Conservation (phyloP, 2,113 vertebrate species). For the Scytalopus superciliaris region DNA sequence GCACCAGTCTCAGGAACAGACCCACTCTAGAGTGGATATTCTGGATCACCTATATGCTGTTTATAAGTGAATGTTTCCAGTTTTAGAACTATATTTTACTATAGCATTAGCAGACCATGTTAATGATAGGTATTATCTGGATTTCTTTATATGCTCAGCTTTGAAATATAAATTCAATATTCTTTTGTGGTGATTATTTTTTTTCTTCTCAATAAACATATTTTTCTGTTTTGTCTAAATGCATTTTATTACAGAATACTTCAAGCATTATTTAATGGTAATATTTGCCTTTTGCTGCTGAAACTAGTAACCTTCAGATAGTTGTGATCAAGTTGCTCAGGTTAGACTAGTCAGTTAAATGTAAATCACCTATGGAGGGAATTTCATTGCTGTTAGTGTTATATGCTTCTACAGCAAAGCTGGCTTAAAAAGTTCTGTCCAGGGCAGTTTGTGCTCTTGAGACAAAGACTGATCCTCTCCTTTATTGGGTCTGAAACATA, state of each 20-base stretch:
- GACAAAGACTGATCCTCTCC: not conserved
- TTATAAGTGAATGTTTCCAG: not conserved
- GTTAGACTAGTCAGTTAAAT: not conserved
- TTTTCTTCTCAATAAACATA: not conserved
- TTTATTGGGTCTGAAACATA: not conserved
- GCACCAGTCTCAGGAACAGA: not conserved
- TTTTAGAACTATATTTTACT: not conserved
- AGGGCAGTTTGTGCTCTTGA: not conserved
- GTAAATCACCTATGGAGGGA: not conserved
- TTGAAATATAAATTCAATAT: not conserved
- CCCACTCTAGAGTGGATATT: not conserved
- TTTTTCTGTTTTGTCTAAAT: not conserved
- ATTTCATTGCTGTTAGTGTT: not conserved
- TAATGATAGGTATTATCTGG: not conserved
- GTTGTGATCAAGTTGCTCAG: not conserved
- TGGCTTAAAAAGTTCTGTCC: not conserved
- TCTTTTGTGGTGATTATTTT: not conserved
- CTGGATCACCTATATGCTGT: not conserved
- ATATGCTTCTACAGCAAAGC: not conserved
- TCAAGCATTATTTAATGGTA: not conserved
- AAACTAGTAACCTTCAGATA: not conserved
- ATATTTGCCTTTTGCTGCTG: not conserved
- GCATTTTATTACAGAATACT: not conserved
- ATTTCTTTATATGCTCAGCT: not conserved
- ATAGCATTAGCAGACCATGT: not conserved